These are phyloP conservation scores for Sphaeridia pumilis DNA, from an alignment of 2,888 invertebrate genomes.

Conservation along the genomic window DNA sequence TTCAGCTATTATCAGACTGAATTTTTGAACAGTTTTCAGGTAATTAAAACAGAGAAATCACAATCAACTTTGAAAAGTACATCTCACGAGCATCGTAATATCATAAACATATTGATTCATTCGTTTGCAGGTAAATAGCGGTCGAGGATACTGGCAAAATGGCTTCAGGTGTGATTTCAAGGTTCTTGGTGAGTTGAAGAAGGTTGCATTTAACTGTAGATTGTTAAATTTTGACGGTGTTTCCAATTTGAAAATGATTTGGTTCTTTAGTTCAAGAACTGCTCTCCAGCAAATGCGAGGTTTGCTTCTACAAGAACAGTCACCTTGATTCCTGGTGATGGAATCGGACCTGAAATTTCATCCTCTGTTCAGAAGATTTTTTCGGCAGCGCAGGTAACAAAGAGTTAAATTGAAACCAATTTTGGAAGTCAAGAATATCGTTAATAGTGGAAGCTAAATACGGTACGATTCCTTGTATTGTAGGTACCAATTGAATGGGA, in stretches of 20 bases:
- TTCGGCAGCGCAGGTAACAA: conserved; percentile 64
- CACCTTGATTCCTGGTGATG: conserved; percentile 97
- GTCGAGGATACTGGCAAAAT: too few relatives aligned
- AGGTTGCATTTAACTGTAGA: not conserved
- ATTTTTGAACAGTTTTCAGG: too few relatives aligned
- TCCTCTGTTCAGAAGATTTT: conserved; percentile 96
- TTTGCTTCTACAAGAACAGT: conserved; percentile 50
- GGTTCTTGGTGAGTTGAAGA: too few relatives aligned
- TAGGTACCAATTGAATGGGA: conserved; percentile 94
- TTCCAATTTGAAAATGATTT: too few relatives aligned
- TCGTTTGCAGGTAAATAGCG: too few relatives aligned
- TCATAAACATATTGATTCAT: too few relatives aligned
- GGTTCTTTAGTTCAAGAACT: conserved; percentile 12
- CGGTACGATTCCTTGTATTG: conserved; percentile 11
- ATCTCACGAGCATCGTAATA: too few relatives aligned
- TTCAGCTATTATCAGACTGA: too few relatives aligned
- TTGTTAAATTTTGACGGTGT: not conserved
- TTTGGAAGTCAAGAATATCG: not conserved
- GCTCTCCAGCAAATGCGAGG: conserved; percentile 21
- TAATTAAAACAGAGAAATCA: too few relatives aligned
- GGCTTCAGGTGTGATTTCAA: too few relatives aligned
- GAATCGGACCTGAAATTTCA: conserved; percentile 99
- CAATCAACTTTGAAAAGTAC: too few relatives aligned
- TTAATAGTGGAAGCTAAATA: not conserved
- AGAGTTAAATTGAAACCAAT: not conserved